phyloP scores from a whole-genome alignment of 2,888 invertebrate genomes.

The Parelbella ahira region DNA sequence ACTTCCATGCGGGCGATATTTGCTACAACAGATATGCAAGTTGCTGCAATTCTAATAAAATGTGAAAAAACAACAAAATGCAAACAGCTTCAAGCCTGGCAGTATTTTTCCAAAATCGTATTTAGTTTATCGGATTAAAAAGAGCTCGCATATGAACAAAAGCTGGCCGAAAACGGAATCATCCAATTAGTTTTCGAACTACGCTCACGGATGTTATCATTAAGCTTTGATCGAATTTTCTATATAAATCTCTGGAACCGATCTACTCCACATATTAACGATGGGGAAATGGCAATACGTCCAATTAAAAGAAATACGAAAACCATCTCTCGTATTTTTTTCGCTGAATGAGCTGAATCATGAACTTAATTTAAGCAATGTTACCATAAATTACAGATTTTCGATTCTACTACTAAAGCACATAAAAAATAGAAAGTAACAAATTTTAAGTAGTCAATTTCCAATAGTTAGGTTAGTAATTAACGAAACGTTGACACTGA shows the following conservation, averaged over 20 bases:
- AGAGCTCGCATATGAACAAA: not conserved
- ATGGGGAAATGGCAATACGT: conserved; percentile 8
- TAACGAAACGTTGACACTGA: too few species aligned
- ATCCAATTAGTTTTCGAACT: conserved; percentile 25
- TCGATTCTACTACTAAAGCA: too few species aligned
- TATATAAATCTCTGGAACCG: conserved; percentile 1
- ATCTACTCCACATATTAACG: conserved; percentile 5
- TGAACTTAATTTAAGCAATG: too few species aligned
- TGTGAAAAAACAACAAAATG: not conserved
- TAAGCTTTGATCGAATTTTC: conserved; percentile 31
- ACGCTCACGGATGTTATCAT: conserved; percentile 27
- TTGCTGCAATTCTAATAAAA: not conserved
- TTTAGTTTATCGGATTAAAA: conserved; percentile 4
- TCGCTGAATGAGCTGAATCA: too few species aligned
- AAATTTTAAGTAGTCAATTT: too few species aligned
- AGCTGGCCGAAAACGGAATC: conserved; percentile 14
- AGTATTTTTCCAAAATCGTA: not conserved
- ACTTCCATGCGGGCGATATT: too few species aligned
- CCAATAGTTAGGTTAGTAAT: too few species aligned
- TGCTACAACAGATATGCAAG: too few species aligned
- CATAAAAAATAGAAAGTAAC: too few species aligned
- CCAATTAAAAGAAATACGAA: conserved; percentile 33
- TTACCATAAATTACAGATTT: too few species aligned
- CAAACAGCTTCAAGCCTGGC: not conserved
- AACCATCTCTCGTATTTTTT: too few species aligned